Conservation (phyloP, 2,888 invertebrate species). For the Pandemis cinnamomeana region DNA sequence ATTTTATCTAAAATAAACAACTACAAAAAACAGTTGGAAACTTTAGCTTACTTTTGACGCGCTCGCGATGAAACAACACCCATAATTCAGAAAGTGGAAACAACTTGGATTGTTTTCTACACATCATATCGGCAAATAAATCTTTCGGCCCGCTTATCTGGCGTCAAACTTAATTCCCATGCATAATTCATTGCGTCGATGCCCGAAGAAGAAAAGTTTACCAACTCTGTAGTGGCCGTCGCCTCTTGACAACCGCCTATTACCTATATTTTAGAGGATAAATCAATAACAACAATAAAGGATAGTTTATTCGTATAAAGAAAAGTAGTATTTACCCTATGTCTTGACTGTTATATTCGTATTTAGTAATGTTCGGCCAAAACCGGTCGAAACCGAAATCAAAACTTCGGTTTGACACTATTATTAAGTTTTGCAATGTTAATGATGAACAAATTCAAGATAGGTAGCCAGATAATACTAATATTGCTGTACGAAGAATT, state of each 20-base stretch:
- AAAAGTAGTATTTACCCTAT: no score
- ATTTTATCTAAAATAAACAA: constrained; percentile 19
- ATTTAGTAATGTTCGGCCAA: no score
- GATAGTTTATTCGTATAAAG: not conserved
- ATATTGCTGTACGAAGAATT: not conserved
- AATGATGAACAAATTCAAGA: not conserved
- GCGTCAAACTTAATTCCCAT: constrained; percentile 83
- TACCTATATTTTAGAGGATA: constrained; percentile 17
- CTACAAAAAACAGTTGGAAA: constrained; percentile 50
- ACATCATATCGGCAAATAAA: constrained; percentile 83
- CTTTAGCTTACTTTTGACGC: constrained; percentile 66
- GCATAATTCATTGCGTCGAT: constrained; percentile 78
- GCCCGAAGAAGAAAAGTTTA: constrained; percentile 42
- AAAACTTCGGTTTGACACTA: no score
- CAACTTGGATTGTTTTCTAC: constrained; percentile 83
- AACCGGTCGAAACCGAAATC: no score
- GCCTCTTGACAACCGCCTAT: constrained; percentile 21
- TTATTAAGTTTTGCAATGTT: not conserved
- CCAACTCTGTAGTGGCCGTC: constrained; percentile 31
- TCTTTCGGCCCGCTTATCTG: constrained; percentile 81
- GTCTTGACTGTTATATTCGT: no score
- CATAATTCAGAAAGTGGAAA: constrained; percentile 79
- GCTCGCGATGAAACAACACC: constrained; percentile 78
- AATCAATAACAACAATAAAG: constrained; percentile 16
- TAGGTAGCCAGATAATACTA: not conserved